A percentile compares a stretch with the other conserved stretches of the same genome.
Evolutionary conservation across 2,888 invertebrate genomes (phyloP).

Genomic region (Catocala nupta): DNA sequence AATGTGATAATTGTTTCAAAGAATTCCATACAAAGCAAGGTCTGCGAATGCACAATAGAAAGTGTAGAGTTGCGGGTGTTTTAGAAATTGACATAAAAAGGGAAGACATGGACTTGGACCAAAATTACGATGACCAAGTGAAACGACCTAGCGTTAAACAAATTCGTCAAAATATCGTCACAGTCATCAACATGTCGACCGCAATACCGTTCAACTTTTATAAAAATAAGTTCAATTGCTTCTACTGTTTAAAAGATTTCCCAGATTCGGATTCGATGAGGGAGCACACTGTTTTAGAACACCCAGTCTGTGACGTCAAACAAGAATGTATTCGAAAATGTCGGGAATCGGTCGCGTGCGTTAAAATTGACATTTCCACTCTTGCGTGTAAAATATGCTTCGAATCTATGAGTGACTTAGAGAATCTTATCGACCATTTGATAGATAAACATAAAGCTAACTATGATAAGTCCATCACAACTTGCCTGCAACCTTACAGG

Average conservation of each 20-base stretch:
- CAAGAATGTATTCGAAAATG: constrained; percentile 80
- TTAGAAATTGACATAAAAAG: constrained; percentile 69
- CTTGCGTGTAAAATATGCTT: constrained; percentile 80
- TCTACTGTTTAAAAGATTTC: constrained; percentile 82
- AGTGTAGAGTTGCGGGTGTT: constrained; percentile 71
- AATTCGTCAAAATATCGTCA: constrained; percentile 77
- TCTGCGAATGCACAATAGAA: constrained; percentile 75
- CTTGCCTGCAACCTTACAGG: constrained; percentile 77
- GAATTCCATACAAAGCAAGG: constrained; percentile 81
- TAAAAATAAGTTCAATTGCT: constrained; percentile 83
- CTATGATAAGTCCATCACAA: constrained; percentile 78
- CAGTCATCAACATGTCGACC: constrained; percentile 81
- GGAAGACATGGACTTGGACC: constrained; percentile 76
- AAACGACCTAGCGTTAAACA: constrained; percentile 79
- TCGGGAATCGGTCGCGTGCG: constrained; percentile 78
- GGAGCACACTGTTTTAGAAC: constrained; percentile 76
- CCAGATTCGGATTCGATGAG: constrained; percentile 76
- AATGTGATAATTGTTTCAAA: constrained; percentile 76
- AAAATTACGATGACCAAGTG: constrained; percentile 63
- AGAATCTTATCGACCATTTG: constrained; percentile 74
- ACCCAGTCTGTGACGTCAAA: constrained; percentile 76
- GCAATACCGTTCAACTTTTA: constrained; percentile 83
- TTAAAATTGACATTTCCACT: constrained; percentile 79
- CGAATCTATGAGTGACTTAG: constrained; percentile 71
- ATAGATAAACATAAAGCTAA: constrained; percentile 75